These are phyloP conservation scores for Herpetotheres cachinnans DNA, from an alignment of 2,113 vertebrate species.

Conservation along the genomic window DNA sequence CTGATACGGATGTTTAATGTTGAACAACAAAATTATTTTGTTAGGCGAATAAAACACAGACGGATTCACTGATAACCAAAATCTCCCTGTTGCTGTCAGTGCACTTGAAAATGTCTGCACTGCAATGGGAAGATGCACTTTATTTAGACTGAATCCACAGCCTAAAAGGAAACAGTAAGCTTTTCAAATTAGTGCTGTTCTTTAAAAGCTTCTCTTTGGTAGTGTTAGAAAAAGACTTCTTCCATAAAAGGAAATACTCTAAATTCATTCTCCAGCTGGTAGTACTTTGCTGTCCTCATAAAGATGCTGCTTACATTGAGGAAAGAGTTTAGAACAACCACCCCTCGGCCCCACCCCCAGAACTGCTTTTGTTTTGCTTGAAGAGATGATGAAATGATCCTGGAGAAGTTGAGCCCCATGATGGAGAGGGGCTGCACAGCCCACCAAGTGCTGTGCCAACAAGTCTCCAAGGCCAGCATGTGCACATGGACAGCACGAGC, in stretches of 20 bases:
- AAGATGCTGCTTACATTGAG: constrained; percentile 49
- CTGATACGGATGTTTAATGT: not conserved
- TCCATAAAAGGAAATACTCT: constrained; percentile 56
- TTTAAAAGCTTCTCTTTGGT: constrained; percentile 50
- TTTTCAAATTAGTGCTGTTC: constrained; percentile 48
- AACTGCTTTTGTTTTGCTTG: constrained; percentile 6
- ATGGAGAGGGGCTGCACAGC: not conserved
- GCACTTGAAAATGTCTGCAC: constrained; percentile 29
- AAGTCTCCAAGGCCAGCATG: not conserved
- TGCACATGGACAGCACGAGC: not conserved
- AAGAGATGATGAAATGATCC: not conserved
- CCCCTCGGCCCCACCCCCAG: not conserved
- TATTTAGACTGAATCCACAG: constrained; percentile 38
- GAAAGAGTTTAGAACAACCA: constrained; percentile 11
- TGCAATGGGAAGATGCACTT: constrained; percentile 36
- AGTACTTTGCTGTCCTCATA: constrained; percentile 17
- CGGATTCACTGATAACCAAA: constrained; percentile 38
- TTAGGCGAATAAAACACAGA: constrained; percentile 20
- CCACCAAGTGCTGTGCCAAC: not conserved
- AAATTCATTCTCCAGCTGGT: constrained; percentile 64
- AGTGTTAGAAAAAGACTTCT: constrained; percentile 27
- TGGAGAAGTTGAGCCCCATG: not conserved
- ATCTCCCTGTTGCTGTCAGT: not conserved
- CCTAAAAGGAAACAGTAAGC: constrained; percentile 53
- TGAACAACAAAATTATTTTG: constrained; percentile 48